A percentile compares a stretch with the other conserved stretches of the same genome.
Conservation (phyloP, 2,888 invertebrate species). For the Hypercompe scribonia region DNA sequence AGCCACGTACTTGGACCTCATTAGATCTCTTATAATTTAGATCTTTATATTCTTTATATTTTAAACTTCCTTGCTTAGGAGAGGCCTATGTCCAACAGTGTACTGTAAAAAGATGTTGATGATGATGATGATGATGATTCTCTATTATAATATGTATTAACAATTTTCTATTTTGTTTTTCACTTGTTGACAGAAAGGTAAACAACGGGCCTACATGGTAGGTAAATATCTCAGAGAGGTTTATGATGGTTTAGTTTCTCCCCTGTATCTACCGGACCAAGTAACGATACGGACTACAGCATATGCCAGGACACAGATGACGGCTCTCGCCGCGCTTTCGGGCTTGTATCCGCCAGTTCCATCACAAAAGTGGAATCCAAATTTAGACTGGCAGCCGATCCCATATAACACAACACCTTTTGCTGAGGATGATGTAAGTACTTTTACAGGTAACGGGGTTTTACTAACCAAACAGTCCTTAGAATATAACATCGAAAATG, state of each 20-base stretch:
- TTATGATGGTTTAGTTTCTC: conserved; percentile 79
- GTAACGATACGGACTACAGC: conserved; percentile 88
- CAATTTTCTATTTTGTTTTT: neutral
- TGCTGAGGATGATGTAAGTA: conserved; percentile 77
- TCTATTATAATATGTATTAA: neutral
- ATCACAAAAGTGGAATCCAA: conserved; percentile 85
- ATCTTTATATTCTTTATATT: neutral
- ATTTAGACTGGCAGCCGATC: conserved; percentile 90
- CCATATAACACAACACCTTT: conserved; percentile 80
- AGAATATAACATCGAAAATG: too few species aligned
- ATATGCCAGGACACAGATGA: conserved; percentile 91
- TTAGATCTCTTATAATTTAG: neutral
- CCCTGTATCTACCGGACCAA: conserved; percentile 80
- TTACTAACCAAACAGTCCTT: neutral
- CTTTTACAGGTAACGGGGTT: neutral
- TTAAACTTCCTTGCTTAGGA: too few species aligned
- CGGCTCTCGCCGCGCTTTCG: conserved; percentile 89
- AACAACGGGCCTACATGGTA: conserved; percentile 79
- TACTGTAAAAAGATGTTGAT: too few species aligned
- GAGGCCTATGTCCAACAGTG: too few species aligned
- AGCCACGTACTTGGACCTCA: neutral
- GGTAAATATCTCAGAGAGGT: conserved; percentile 79
- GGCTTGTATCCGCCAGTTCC: conserved; percentile 89
- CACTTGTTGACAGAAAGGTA: conserved; percentile 77
- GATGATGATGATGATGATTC: too few species aligned